Evolutionary conservation across 2,113 vertebrate genomes (phyloP), one percentile per base, ranked within the genome.

Genomic region (Alethe castanea): DNA sequence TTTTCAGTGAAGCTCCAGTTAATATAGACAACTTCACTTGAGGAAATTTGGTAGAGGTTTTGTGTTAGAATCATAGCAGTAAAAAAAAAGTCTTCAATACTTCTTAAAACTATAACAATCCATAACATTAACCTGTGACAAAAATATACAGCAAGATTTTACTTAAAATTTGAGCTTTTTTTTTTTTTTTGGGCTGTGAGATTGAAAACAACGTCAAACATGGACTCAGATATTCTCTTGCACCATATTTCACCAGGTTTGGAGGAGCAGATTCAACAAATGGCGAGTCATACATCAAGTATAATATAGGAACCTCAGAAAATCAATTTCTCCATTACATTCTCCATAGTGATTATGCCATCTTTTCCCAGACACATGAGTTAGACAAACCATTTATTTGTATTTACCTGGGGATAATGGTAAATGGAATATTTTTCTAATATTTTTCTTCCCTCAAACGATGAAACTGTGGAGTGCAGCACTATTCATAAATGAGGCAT

Each of bases 331-430:
- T 88, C 22, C 36, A 12, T 65, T 80, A 70, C 72, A 73, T 48
- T 40, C 38, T 38, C 54, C 22, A 23, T 3, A 33, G 38, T 14
- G 5, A 25, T 36, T 23, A 14, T 33, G 36, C 8, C 0, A 0
- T 48, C n/a, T 80, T 83, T 67, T 69, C 64, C 59, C 5, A 4
- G 12, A 11, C 72, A 44, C 0, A 0, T n/a, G 6, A 69, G 16
- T 44, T 29, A 67, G 23, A 42, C 40, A 38, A 47, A 47, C 26
- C 22, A 44, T 60, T 61, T 80, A 35, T 62, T 80, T 74, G 26
- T 12, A 42, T 54, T 86, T 71, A 38, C 36, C 29, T 69, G 12
- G 1, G 5, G 6, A 59, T 54, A 57, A 53, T 11, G 22, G 18
- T n/a, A 74, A 88, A 50, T 2, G 18, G 10, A 62, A 31, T 54